Evolutionary conservation across 2,888 invertebrate species (phyloP), one percentile per base, ranked within the genome.

Genomic region (Cordylochernes scorpioides): DNA sequence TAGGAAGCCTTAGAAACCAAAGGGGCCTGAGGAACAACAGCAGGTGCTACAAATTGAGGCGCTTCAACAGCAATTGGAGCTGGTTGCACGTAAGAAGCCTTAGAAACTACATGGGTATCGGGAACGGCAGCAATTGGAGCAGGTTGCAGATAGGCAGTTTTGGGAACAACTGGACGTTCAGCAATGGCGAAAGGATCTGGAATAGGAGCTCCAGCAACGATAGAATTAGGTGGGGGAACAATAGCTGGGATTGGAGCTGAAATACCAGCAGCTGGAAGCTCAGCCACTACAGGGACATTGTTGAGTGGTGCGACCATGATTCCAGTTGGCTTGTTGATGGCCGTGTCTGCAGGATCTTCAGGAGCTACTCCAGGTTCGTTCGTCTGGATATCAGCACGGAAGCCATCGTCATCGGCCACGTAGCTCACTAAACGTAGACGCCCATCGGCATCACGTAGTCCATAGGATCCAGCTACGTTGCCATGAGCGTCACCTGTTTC

Each of bases 341-440:
- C 29, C 5, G 38, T 36, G 12, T 38, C 35, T 17, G 42, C 42
- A 7, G 42, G 34, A 18, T 40, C 41, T 13, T 36, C 33, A 6
- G 37, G 35, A 15, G 36, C 41, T 6, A 40, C 38, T 18, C 43
- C 43, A 3, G 43, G 43, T 28, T 43, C 43, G 29, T 43, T 43
- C 25, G 41, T 39, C 22, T 37, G 34, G 28, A 42, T 39, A 15
- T 38, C 37, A 15, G 41, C 41, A 9, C 41, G 38, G 39, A 36
- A 42, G 13, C 42, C 42, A 19, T 30, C 34, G 24, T 32, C 39
- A 24, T 43, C 42, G 18, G 43, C 43, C 12, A 43, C 32, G 29
- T 43, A 43, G 33, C 41, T 42, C 8, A 43, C 43, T 25, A 42
- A 35, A 18, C 43, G 38, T 22, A 39, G 30, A 15, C 43, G 30